phyloP scores from a whole-genome alignment of 2,113 vertebrate genomes.

The Campylorhamphus procurvoides region DNA sequence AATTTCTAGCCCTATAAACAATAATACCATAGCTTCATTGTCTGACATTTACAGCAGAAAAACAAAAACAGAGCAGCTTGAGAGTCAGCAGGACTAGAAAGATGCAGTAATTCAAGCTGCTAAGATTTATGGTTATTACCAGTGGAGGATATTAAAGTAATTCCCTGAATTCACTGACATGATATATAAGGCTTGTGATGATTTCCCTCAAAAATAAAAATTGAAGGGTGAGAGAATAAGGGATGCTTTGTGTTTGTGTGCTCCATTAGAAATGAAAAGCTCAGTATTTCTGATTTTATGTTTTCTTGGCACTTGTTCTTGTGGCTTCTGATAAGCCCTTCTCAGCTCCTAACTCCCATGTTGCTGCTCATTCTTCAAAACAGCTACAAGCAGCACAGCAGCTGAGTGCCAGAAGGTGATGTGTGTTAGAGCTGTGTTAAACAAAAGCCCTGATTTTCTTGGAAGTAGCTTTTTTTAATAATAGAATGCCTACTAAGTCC shows the following conservation, averaged over 20 bases:
- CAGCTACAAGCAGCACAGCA: background rate
- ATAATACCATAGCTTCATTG: background rate
- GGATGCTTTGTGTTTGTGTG: background rate
- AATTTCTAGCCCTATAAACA: background rate
- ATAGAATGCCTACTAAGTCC: background rate
- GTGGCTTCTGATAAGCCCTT: constrained; percentile 25
- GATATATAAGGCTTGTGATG: background rate
- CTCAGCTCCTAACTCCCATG: background rate
- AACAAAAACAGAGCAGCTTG: constrained; percentile 47
- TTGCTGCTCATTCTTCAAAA: background rate
- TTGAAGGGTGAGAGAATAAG: background rate
- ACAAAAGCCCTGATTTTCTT: constrained; percentile 5
- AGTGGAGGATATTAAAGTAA: background rate
- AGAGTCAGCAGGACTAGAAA: constrained; percentile 40
- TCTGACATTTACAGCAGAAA: constrained; percentile 14
- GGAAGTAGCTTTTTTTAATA: background rate
- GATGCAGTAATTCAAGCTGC: constrained; percentile 33
- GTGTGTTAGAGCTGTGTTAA: background rate
- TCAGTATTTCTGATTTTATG: background rate
- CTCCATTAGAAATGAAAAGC: background rate
- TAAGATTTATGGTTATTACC: constrained; percentile 35
- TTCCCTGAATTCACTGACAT: background rate
- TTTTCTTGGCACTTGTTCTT: background rate
- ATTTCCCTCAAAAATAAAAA: background rate
- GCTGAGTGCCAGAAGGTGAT: background rate